Percentiles rank a stretch among this genome's conserved stretches.
Evolutionary conservation across 2,888 invertebrate genomes (phyloP).

Genomic region (Gibbula magus): DNA sequence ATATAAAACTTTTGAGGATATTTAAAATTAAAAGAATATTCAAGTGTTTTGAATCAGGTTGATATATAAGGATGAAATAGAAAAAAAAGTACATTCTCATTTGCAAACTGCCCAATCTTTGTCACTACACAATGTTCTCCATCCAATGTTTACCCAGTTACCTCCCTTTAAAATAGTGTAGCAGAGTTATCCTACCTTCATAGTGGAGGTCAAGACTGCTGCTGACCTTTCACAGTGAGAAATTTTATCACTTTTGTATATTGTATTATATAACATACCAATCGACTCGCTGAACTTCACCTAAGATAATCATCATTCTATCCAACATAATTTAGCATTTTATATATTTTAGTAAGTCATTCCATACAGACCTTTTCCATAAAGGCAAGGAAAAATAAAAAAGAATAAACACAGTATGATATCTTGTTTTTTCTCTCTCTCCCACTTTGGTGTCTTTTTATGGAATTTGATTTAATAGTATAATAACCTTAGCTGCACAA

Average conservation of each 20-base stretch:
- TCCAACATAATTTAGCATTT: slow-evolving; percentile 18
- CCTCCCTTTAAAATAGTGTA: not conserved
- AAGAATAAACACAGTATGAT: not conserved
- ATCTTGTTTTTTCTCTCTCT: slow-evolving; percentile 2
- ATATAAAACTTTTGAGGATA: no score
- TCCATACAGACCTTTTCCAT: slow-evolving; percentile 15
- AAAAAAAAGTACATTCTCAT: no score
- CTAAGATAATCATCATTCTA: slow-evolving; percentile 16
- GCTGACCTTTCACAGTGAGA: not conserved
- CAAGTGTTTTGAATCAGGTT: no score
- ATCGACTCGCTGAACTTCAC: not conserved
- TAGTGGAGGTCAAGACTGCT: not conserved
- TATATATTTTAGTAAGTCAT: slow-evolving; percentile 24
- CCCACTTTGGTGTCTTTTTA: not conserved
- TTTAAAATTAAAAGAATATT: no score
- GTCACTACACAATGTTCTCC: not conserved
- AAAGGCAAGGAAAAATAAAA: slow-evolving; percentile 24
- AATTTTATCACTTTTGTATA: slow-evolving; percentile 6
- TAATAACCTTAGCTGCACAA: not conserved
- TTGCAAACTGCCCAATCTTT: no score
- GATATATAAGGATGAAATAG: no score
- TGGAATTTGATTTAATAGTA: not conserved
- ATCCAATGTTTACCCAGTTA: not conserved
- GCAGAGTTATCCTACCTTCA: not conserved
- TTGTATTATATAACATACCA: not conserved